Evolutionary conservation across 2,888 invertebrate genomes (phyloP), one percentile per base, ranked within the genome.

Genomic region (Troides oblongomaculatus): DNA sequence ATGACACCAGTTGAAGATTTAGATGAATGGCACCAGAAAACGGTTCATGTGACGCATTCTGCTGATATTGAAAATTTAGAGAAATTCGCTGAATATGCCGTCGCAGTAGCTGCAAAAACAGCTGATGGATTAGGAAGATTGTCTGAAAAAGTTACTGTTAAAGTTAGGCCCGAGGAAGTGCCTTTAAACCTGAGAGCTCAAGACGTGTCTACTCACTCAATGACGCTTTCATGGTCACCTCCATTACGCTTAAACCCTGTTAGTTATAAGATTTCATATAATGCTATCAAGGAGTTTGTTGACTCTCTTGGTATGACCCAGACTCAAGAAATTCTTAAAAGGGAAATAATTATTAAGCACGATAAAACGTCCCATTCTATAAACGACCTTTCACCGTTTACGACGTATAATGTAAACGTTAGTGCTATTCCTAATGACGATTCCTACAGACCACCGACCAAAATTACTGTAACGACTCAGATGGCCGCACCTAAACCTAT

Each of bases 401-500:
- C 98, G 18, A 98, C 98, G 0, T 98, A 98, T 83, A 97, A 96
- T 84, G 98, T 98, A 1, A 98, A 98, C 83, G 97, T 98, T 18
- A 97, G 97, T 86, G 97, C 97, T 65, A 95, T 97, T 74, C 97
- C 98, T 2, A 94, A 95, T 64, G 97, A 97, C 79, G 95, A 95
- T 73, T 94, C 95, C 3, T 97, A 97, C 83, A 94, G 97, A 76
- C 98, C 98, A 10, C 98, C 98, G 0, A 97, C 97, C 0, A 97
- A 97, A 87, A 98, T 98, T 65, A 97, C 97, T 0, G 98, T 98
- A 0, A 98, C 98, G 3, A 98, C 98, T 0, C 98, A 98, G 90
- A 98, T 98, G 98, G 98, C 98, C 58, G 98, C 98, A 0, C 98
- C 98, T 0, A 97, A 98, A 78, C 98, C 98, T 0, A 98, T 98